phyloP scores from a whole-genome alignment of 1,140 invertebrate species.

The Drosophila trapezifrons region DNA sequence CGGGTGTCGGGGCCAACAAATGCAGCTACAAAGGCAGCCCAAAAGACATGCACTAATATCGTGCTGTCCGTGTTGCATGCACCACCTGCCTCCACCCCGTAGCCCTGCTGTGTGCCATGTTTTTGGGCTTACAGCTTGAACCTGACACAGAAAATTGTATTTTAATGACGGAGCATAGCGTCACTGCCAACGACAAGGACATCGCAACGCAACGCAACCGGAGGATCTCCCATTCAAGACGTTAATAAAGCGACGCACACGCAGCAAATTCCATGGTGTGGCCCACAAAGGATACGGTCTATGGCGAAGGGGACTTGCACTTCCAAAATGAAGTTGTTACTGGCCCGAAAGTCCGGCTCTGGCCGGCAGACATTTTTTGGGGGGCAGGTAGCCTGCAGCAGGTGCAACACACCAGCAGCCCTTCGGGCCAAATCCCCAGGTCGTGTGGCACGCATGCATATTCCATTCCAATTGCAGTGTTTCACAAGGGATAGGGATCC shows the following conservation, averaged over 20 bases:
- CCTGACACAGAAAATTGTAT: constrained; percentile 83
- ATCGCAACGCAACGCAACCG: constrained; percentile 13
- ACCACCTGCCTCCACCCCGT: constrained; percentile 13
- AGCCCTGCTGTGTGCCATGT: constrained; percentile 26
- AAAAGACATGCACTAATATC: constrained; percentile 80
- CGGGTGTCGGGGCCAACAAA: constrained; percentile 54
- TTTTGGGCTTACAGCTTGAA: constrained; percentile 72
- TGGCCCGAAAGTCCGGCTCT: constrained; percentile 24
- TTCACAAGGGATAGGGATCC: constrained; percentile 12
- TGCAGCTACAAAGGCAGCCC: constrained; percentile 65
- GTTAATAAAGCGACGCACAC: constrained; percentile 79
- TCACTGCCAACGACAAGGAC: constrained; percentile 42
- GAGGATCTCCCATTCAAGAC: constrained; percentile 58
- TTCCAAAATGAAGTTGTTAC: constrained; percentile 75
- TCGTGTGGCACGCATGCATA: constrained; percentile 38
- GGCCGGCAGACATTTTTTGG: constrained; percentile 43
- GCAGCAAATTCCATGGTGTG: constrained; percentile 39
- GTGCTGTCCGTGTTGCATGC: constrained; percentile 66
- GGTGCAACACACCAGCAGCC: constrained; percentile 28
- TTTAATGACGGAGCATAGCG: constrained; percentile 75
- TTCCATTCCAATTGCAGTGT: constrained; percentile 43
- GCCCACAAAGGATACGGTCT: neutral
- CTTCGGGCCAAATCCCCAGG: constrained; percentile 22
- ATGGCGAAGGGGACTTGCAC: constrained; percentile 30
- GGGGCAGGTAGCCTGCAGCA: constrained; percentile 40